These are phyloP conservation scores for Agrochola lota DNA, from an alignment of 2,888 invertebrate genomes.

Conservation along the genomic window DNA sequence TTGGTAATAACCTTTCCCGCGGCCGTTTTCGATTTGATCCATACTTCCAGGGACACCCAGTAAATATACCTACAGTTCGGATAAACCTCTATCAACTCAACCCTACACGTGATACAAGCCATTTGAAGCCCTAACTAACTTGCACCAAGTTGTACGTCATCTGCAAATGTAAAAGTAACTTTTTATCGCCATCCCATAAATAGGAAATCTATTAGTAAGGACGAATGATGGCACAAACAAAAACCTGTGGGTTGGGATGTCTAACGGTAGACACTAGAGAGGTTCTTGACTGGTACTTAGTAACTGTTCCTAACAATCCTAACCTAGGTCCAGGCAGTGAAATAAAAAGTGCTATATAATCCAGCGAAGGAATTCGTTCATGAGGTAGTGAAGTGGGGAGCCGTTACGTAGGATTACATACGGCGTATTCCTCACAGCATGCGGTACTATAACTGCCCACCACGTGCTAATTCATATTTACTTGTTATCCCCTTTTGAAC, in stretches of 20 bases:
- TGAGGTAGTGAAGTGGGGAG: conserved; percentile 3
- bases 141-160: not conserved
- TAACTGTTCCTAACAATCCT: conserved; percentile 77
- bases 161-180: not conserved
- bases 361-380: conserved; percentile 47
- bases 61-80: too few relatives aligned
- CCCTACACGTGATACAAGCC: not conserved
- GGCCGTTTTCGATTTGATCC: too few relatives aligned
- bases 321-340: conserved; percentile 61
- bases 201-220: conserved; percentile 51
- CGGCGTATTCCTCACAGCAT: conserved; percentile 21
- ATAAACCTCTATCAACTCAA: not conserved
- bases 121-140: not conserved
- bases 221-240: conserved; percentile 54
- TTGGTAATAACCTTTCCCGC: too few relatives aligned
- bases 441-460: not conserved
- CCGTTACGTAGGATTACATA: conserved; percentile 43
- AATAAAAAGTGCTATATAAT: conserved; percentile 68
- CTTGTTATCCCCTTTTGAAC: conserved; percentile 24
- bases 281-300: conserved; percentile 60
- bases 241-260: conserved; percentile 60
- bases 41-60: too few relatives aligned
- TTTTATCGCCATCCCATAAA: not conserved
- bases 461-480: conserved; percentile 41
- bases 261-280: conserved; percentile 67